Conservation (phyloP, 2,797 vertebrate species). For the Micrastur ruficollis region DNA sequence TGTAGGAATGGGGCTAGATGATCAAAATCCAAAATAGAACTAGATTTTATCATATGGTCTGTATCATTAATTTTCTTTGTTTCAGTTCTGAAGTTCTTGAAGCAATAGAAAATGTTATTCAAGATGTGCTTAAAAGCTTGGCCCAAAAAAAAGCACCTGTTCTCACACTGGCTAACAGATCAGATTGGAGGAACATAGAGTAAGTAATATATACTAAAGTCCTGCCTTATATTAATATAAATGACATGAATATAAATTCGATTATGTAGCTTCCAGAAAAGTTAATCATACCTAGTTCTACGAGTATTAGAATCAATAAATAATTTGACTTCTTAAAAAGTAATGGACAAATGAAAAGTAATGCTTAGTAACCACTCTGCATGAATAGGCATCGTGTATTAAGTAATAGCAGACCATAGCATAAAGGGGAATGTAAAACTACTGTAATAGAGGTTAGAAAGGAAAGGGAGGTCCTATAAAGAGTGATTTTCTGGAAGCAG, state of each 20-base stretch:
- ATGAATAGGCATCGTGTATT: background rate
- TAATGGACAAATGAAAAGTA: background rate
- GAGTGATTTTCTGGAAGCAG: background rate
- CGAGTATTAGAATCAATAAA: background rate
- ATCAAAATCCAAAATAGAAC: background rate
- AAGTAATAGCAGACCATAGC: background rate
- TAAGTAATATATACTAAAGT: conserved; percentile 65
- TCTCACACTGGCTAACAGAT: conserved; percentile 82
- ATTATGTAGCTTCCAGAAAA: background rate
- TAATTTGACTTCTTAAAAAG: background rate
- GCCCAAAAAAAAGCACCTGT: conserved; percentile 85
- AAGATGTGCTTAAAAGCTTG: conserved; percentile 79
- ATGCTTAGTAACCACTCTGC: background rate
- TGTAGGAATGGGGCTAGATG: background rate
- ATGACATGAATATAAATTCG: background rate
- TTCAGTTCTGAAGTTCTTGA: conserved; percentile 83
- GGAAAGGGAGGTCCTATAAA: background rate
- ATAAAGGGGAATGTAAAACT: background rate
- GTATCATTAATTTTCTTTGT: conserved; percentile 24
- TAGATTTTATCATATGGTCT: background rate
- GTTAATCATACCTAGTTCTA: background rate
- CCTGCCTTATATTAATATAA: background rate
- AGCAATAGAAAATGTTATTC: conserved; percentile 87
- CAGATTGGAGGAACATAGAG: conserved; percentile 88
- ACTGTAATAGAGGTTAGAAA: background rate